Conservation (phyloP, 2,888 invertebrate genomes). For the Dendrolimus pini region DNA sequence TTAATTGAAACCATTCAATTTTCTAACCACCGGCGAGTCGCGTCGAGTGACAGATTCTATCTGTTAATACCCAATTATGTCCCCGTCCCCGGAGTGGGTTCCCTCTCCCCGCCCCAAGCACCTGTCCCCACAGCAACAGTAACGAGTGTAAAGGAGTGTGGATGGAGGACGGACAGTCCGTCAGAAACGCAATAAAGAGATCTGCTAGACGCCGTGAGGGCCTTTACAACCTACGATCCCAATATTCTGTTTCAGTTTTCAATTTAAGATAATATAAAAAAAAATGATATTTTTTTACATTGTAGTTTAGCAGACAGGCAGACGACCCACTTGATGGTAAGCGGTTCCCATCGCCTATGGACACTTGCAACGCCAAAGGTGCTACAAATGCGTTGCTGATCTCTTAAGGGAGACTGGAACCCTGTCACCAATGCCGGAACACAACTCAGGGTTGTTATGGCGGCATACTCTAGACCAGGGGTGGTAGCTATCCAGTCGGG, state of each 20-base stretch:
- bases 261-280: no score
- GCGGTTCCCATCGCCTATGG: no score
- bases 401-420: no score
- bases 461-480: no score
- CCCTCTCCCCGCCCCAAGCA: slow-evolving; percentile 5
- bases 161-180: slow-evolving; percentile 19
- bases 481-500: no score
- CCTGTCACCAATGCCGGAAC: no score
- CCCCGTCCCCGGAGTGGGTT: slow-evolving; percentile 6
- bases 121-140: slow-evolving; percentile 8
- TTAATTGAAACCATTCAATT: slow-evolving; percentile 59
- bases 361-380: no score
- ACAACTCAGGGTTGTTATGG: no score
- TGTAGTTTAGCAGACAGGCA: no score
- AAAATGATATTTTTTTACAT: no score
- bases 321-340: no score
- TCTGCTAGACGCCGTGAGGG: slow-evolving; percentile 11
- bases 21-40: slow-evolving; percentile 41
- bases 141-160: slow-evolving; percentile 8
- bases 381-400: no score
- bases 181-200: slow-evolving; percentile 22
- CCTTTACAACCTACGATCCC: slow-evolving; percentile 4
- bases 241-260: background rate
- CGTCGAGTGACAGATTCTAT: slow-evolving; percentile 46
- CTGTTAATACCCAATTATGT: slow-evolving; percentile 62